These are phyloP conservation scores for Melanotaenia parkinsoni DNA, from an alignment of 2,797 vertebrate genomes.

Conservation along the genomic window DNA sequence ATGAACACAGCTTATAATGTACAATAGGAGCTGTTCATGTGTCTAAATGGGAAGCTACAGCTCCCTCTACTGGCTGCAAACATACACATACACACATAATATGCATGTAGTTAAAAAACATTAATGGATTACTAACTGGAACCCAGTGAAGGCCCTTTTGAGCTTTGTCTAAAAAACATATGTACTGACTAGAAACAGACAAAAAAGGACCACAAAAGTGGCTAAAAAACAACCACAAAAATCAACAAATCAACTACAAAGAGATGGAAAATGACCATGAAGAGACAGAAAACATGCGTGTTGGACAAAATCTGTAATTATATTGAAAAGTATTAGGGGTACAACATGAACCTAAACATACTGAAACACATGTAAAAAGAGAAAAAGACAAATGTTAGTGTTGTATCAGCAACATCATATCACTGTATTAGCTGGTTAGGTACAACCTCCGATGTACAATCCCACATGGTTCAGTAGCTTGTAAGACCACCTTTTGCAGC, in stretches of 20 bases:
- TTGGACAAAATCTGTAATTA: not conserved
- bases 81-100: not conserved
- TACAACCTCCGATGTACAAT: not conserved
- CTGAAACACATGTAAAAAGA: not conserved
- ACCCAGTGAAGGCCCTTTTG: not conserved
- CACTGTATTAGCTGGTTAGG: too few species aligned
- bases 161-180: not conserved
- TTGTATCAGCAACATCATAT: too few species aligned
- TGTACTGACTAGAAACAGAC: too few species aligned
- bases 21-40: rapidly evolving
- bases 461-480: not conserved
- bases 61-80: conserved; percentile 61
- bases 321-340: not conserved
- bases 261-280: not conserved
- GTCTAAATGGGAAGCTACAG: conserved; percentile 34
- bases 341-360: not conserved
- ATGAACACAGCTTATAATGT: not conserved
- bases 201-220: not conserved
- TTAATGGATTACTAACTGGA: not conserved
- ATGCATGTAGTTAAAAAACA: not conserved
- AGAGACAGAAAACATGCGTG: not conserved
- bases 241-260: not conserved
- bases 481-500: not conserved
- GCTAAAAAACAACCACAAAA: not conserved
- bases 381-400: not conserved